Conservation (phyloP, 1,140 invertebrate genomes). For the Meloidogyne hapla region DNA sequence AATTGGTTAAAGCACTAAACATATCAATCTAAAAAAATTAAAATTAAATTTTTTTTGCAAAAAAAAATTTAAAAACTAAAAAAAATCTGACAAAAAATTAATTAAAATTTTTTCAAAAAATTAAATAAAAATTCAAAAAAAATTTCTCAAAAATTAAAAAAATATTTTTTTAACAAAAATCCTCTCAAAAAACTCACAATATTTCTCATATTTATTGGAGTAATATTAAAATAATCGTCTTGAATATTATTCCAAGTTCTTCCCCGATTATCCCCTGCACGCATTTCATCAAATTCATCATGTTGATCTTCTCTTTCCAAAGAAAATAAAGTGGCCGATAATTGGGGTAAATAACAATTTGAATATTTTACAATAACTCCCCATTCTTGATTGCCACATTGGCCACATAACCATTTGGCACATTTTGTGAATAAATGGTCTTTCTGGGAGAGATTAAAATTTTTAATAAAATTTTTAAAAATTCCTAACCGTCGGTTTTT, state of each 20-base stretch:
- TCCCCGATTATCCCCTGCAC: not conserved
- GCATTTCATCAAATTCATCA: not conserved
- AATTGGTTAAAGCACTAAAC: not conserved
- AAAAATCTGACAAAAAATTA: no score
- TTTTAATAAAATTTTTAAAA: not conserved
- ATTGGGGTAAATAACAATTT: slow-evolving; percentile 29
- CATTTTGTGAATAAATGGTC: slow-evolving; percentile 34
- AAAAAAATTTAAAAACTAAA: no score
- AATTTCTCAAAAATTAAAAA: no score
- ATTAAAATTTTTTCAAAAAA: no score
- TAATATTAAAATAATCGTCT: not conserved
- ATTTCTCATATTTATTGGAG: not conserved
- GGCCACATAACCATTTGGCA: slow-evolving; percentile 32
- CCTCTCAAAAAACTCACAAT: not conserved
- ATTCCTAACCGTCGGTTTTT: slow-evolving; percentile 24
- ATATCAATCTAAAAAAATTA: not conserved
- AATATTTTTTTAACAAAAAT: no score
- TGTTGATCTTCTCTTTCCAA: slow-evolving; percentile 25
- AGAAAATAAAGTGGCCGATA: slow-evolving; percentile 14
- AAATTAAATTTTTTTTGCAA: no score
- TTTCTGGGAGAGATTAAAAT: slow-evolving; percentile 19
- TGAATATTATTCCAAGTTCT: slow-evolving; percentile 3
- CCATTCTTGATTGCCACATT: slow-evolving; percentile 26
- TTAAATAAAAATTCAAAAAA: no score
- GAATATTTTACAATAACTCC: slow-evolving; percentile 41